Evolutionary conservation across 30 jellyfish, hydroid and myxozoan species (phyloP).

Genomic region (Cassiopea xamachana): DNA sequence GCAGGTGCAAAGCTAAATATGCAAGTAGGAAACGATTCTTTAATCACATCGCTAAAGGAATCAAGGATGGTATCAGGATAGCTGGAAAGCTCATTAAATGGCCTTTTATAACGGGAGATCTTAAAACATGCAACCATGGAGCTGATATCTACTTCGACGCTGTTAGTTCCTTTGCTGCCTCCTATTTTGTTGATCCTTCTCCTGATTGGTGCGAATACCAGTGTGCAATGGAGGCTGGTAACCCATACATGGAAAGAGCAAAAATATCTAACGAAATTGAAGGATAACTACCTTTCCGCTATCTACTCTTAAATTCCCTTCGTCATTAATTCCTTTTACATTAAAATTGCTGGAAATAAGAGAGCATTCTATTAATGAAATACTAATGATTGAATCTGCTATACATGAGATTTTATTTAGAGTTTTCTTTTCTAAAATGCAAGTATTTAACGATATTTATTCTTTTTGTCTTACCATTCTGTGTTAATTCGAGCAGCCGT

Average conservation of each 20-base stretch:
- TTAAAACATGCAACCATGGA: conserved; percentile 53
- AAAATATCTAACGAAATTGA: background rate
- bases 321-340: too few relatives aligned
- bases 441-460: too few relatives aligned
- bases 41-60: background rate
- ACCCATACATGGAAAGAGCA: conserved; percentile 5
- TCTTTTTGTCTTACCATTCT: too few relatives aligned
- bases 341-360: too few relatives aligned
- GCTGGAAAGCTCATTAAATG: conserved; percentile 14
- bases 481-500: too few relatives aligned
- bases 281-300: too few relatives aligned
- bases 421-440: too few relatives aligned
- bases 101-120: conserved; percentile 5
- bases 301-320: too few relatives aligned
- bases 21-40: conserved; percentile 20
- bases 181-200: background rate
- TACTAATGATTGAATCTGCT: too few relatives aligned
- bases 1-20: background rate
- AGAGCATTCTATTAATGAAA: too few relatives aligned
- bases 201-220: conserved; percentile 47
- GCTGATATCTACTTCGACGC: conserved; percentile 51
- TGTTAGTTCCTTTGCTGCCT: conserved; percentile 36
- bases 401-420: too few relatives aligned
- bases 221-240: conserved; percentile 37
- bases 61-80: background rate